Evolutionary conservation across 1,140 invertebrate species (phyloP), one percentile per base, ranked within the genome.

Genomic region (Oryctes rhinoceros): DNA sequence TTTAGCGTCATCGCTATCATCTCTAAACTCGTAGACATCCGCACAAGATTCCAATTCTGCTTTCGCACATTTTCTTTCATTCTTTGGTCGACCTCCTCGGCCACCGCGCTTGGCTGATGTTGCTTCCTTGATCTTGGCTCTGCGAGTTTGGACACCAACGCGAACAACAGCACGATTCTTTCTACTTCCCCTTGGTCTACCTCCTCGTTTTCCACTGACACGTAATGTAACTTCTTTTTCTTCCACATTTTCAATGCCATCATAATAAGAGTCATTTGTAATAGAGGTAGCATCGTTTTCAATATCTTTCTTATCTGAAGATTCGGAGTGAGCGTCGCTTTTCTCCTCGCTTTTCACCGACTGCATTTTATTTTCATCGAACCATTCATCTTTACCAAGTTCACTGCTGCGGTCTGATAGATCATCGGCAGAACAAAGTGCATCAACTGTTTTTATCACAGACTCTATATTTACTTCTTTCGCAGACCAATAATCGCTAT

Each of bases 1-100:
- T 86, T 92, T 91, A 75, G 84, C 85, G 47, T 85, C 89, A 83
- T 96, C 94, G 37, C 94, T 94, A 85, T 96, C 94, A 84, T 96
- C 94, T 83, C 94, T 92, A 85, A 96, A 96, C 85, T 96, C 94
- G 82, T 96, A 96, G 3, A 96, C 91, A 85, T 96, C 94, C 80
- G 88, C 87, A 81, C 87, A 87, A 24, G 86, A 81, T 76, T 86
- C 89, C 78, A 86, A 88, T 15, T 89, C 88, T 3, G 88, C 84
- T 86, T 86, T 91, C 88, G 87, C 90, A 81, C 87, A 88, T 89
- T 89, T 93, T 88, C 86, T 89, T 84, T 89, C 91, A 53, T 85
- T 89, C 88, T 86, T 92, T 82, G 84, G 88, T 80, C 89, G 84
- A 44, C 90, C 89, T 81, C 90, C 90, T 80, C 90, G 88, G 0